A percentile compares a stretch with the other conserved stretches of the same genome.
These are phyloP conservation scores for Lycaena phlaeas DNA, from an alignment of 2,888 invertebrate species.

Conservation along the genomic window DNA sequence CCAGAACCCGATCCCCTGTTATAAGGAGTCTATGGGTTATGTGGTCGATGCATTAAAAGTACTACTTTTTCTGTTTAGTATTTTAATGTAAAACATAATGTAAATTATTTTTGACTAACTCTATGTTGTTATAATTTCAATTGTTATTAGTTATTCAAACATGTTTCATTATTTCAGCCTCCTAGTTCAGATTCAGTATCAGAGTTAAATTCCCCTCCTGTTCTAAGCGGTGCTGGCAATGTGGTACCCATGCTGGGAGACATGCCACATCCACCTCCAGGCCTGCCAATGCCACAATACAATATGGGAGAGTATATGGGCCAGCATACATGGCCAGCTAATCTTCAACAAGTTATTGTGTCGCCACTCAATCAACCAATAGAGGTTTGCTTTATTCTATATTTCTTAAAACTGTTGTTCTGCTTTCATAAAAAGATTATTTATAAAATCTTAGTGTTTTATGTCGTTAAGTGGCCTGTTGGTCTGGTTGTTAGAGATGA, in stretches of 20 bases:
- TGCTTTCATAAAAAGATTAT: not conserved
- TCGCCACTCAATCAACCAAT: slow-evolving; percentile 55
- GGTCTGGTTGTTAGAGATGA: too few relatives aligned
- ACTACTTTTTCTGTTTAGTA: too few relatives aligned
- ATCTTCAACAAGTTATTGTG: slow-evolving; percentile 42
- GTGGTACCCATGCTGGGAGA: slow-evolving; percentile 51
- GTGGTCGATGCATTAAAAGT: too few relatives aligned
- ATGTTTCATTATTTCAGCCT: slow-evolving; percentile 42
- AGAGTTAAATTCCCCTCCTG: slow-evolving; percentile 53
- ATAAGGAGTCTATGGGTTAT: too few relatives aligned
- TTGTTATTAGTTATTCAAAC: too few relatives aligned
- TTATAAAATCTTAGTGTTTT: too few relatives aligned
- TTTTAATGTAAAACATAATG: too few relatives aligned
- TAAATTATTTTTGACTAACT: not conserved
- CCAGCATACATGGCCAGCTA: slow-evolving; percentile 59
- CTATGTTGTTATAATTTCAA: too few relatives aligned
- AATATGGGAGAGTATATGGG: slow-evolving; percentile 60
- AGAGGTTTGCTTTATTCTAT: slow-evolving; percentile 49
- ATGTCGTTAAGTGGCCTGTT: too few relatives aligned
- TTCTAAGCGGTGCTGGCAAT: slow-evolving; percentile 38
- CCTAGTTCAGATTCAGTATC: slow-evolving; percentile 46
- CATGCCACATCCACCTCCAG: slow-evolving; percentile 59
- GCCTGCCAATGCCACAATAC: slow-evolving; percentile 60
- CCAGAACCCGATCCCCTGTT: too few relatives aligned
- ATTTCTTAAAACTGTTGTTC: not conserved